These are phyloP conservation scores for Suillia variegata DNA, from an alignment of 2,888 invertebrate species.

Conservation along the genomic window DNA sequence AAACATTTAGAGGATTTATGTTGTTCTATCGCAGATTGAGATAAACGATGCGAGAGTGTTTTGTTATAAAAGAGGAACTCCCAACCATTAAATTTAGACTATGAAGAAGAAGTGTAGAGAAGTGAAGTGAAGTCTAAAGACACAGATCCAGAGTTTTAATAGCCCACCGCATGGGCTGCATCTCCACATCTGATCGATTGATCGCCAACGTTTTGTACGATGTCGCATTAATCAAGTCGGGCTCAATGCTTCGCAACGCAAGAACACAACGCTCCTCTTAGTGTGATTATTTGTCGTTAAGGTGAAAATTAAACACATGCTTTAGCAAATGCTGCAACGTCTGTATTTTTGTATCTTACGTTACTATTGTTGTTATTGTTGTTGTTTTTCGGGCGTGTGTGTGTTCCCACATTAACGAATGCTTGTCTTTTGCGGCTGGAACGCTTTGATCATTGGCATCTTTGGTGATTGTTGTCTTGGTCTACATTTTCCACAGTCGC, in stretches of 20 bases:
- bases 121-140: no score
- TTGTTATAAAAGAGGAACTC: no score
- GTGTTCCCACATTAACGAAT: background rate
- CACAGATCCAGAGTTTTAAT: no score
- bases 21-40: background rate
- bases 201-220: background rate
- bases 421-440: background rate
- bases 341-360: background rate
- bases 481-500: background rate
- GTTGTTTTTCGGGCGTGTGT: background rate
- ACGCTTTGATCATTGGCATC: background rate
- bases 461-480: background rate
- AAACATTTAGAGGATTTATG: background rate
- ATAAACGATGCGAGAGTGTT: background rate
- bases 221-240: background rate
- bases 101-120: no score
- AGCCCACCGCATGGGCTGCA: no score
- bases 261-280: background rate
- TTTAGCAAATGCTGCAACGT: background rate
- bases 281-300: background rate
- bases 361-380: no score
- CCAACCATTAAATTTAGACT: no score
- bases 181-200: conserved; percentile 4
- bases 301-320: background rate
- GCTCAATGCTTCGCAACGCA: background rate